Percentiles rank a stretch among this genome's conserved stretches.
These are phyloP conservation scores for Atopsyche davidsoni DNA, from an alignment of 1,140 invertebrate species.

Conservation along the genomic window DNA sequence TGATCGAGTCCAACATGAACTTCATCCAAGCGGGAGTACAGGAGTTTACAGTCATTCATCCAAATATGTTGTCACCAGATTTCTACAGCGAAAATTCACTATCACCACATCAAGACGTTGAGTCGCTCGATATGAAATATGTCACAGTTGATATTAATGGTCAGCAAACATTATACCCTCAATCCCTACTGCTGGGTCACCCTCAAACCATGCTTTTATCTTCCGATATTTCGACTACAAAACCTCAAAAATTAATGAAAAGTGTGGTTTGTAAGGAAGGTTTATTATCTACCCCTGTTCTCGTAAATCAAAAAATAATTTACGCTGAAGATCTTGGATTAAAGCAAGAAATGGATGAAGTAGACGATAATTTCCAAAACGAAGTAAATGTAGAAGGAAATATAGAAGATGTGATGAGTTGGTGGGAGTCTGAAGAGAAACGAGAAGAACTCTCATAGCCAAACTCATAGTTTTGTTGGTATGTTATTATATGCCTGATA, in stretches of 20 bases:
- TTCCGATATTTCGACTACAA: not conserved
- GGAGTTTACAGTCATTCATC: constrained; percentile 43
- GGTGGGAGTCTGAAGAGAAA: constrained; percentile 23
- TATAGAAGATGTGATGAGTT: constrained; percentile 26
- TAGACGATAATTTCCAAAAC: constrained; percentile 15
- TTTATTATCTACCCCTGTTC: not conserved
- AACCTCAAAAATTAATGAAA: constrained; percentile 7
- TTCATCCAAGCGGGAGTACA: constrained; percentile 41
- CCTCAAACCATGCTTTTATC: constrained; percentile 7
- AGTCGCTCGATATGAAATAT: constrained; percentile 22
- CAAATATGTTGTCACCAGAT: constrained; percentile 25
- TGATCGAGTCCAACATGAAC: constrained; percentile 40
- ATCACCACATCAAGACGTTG: constrained; percentile 21
- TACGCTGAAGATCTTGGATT: constrained; percentile 13
- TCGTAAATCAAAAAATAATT: constrained; percentile 12
- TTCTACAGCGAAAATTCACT: constrained; percentile 27
- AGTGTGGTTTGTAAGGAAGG: constrained; percentile 3
- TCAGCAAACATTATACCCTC: constrained; percentile 8
- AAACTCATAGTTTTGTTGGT: too few species aligned
- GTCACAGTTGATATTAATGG: constrained; percentile 7
- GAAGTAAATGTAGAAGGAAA: constrained; percentile 17
- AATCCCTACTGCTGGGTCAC: constrained; percentile 8
- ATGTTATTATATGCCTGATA: too few species aligned
- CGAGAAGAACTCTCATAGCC: constrained; percentile 5
- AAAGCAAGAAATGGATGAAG: constrained; percentile 24